Base-by-base conservation (phyloP, 2,113 vertebrate species). In the Casuarius casuarius region DNA sequence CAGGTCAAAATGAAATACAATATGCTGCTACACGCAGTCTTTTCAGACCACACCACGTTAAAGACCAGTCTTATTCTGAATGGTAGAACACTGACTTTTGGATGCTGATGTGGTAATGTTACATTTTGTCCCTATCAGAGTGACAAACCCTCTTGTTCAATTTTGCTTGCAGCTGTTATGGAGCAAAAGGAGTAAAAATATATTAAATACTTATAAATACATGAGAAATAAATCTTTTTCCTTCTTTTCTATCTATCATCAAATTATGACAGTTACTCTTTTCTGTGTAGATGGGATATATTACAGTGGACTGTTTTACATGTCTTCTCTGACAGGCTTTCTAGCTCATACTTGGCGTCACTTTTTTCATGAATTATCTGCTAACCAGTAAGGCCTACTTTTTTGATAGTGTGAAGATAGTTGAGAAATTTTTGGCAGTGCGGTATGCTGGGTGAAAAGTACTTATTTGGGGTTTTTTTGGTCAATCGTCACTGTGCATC, bases 281-380 rank as follows among this genome's bases (percentile, higher is more conserved):
- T 74, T 78, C 38, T 75, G 5, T 79, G 20, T 52, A 42, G 44
- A 33, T 6, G 1, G 9, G 44, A 9, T 89, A 19, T 48, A 25
- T 82, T 16, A 63, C 0, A 0, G 33, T 29, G 20, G 29, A 42
- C 75, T 73, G 15, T 14, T 74, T 33, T 72, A 12, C 42, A 4
- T 79, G 12, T 77, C 31, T 73, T 82, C 42, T 23, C 7, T 42
- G 66, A 25, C 66, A 49, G 65, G 25, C 18, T 73, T 90, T 89
- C 2, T n/a, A 74, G 48, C n/a, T 42, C n/a, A 29, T 56, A 15
- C 49, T 82, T 93, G 9, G 11, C 59, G 82, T 92, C 61, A 81
- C 1, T 2, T 80, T 77, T 87, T 40, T 61, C 25, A 12, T 9
- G 1, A 63, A 80, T 86, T 71, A 49, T 29, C 21, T 54, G 28